A percentile compares a stretch with the other conserved stretches of the same genome.
Conservation (phyloP, 2,113 vertebrate species). For the Hiodon tergisus region DNA sequence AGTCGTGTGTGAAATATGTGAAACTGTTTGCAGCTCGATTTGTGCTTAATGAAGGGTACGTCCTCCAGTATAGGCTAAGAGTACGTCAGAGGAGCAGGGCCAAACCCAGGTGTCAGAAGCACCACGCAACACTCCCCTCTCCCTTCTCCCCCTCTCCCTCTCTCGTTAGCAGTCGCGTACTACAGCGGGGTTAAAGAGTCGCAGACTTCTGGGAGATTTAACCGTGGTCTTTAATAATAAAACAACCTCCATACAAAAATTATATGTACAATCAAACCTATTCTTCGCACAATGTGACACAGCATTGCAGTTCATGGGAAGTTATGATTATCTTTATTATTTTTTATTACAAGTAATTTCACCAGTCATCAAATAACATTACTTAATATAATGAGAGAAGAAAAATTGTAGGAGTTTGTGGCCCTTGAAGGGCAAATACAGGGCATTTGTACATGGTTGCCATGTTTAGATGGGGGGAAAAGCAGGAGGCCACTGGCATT, state of each 20-base stretch:
- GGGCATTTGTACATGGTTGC: conserved; percentile 28
- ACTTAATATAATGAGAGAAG: conserved; percentile 32
- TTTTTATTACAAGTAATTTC: conserved; percentile 50
- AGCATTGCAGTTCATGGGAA: conserved; percentile 55
- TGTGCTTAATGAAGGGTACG: conserved; percentile 11
- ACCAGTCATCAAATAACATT: conserved; percentile 40
- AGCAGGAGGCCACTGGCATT: not conserved
- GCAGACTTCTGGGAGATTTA: conserved; percentile 46
- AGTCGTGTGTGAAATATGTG: conserved; percentile 6
- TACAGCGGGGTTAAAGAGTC: conserved; percentile 13
- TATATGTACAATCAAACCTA: conserved; percentile 47
- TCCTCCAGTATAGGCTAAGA: not conserved
- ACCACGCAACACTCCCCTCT: not conserved
- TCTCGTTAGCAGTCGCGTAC: not conserved
- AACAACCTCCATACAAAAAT: conserved; percentile 63
- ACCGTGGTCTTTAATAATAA: conserved; percentile 64
- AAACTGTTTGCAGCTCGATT: conserved; percentile 20
- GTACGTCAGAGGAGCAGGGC: conserved; percentile 5
- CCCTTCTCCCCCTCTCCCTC: not conserved
- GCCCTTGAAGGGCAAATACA: conserved; percentile 21
- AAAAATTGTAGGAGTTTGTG: conserved; percentile 23
- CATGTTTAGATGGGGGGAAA: not conserved
- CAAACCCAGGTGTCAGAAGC: too few species aligned
- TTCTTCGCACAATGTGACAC: conserved; percentile 44
- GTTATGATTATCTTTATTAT: conserved; percentile 21